Conservation (phyloP, 1,140 invertebrate genomes). For the Cydia amplana region DNA sequence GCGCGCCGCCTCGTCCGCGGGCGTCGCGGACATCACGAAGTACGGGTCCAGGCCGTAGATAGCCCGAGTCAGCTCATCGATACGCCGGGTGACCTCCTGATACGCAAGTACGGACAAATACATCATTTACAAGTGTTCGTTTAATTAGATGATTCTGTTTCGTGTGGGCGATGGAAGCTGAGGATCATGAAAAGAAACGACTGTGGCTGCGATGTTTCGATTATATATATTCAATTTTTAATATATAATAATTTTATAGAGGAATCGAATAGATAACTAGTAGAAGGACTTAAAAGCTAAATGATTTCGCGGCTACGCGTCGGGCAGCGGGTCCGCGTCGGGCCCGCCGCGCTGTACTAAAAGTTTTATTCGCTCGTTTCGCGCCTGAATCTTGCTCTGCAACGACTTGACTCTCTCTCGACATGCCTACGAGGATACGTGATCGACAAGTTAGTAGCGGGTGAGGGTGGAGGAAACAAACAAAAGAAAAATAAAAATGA, state of each 20-base stretch:
- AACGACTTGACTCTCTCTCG: slow-evolving; percentile 91
- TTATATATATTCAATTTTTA: slow-evolving; percentile 63
- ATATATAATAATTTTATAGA: slow-evolving; percentile 56
- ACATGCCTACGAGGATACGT: slow-evolving; percentile 84
- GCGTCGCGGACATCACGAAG: slow-evolving; percentile 77
- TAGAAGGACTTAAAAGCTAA: slow-evolving; percentile 61
- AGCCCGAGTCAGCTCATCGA: slow-evolving; percentile 83
- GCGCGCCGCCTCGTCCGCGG: slow-evolving; percentile 56
- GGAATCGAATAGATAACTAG: slow-evolving; percentile 64
- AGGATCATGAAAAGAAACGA: slow-evolving; percentile 66
- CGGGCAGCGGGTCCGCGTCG: slow-evolving; percentile 84
- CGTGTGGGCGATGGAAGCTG: slow-evolving; percentile 55
- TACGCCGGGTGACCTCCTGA: slow-evolving; percentile 86
- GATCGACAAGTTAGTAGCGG: slow-evolving; percentile 67
- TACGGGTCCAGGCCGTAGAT: slow-evolving; percentile 88
- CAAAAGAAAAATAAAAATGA: slow-evolving; percentile 83
- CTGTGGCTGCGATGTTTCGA: slow-evolving; percentile 72
- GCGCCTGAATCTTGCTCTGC: slow-evolving; percentile 92
- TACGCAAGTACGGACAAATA: slow-evolving; percentile 81
- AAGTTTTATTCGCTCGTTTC: slow-evolving; percentile 92
- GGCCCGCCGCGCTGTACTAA: slow-evolving; percentile 91
- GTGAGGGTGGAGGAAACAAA: slow-evolving; percentile 76
- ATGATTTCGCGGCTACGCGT: slow-evolving; percentile 75
- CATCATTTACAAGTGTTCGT: slow-evolving; percentile 68
- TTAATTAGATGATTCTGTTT: slow-evolving; percentile 42